Percentiles rank a stretch among this genome's conserved stretches.
Evolutionary conservation across 2,888 invertebrate species (phyloP).

Genomic region (Agonopterix subpropinquella): DNA sequence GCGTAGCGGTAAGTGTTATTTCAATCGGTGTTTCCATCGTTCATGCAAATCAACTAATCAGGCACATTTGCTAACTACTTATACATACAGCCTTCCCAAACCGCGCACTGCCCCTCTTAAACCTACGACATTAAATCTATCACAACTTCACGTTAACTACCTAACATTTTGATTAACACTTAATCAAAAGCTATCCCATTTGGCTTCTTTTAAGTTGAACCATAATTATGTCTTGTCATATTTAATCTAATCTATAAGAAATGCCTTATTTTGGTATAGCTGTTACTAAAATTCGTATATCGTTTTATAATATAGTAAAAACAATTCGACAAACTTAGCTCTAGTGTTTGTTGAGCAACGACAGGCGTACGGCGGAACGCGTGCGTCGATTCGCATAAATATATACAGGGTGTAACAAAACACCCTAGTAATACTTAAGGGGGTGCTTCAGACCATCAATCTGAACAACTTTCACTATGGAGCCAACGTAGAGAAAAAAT

Average conservation of each 20-base stretch:
- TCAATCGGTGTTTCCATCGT: constrained; percentile 1
- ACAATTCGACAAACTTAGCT: constrained; percentile 22
- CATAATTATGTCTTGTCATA: constrained; percentile 67
- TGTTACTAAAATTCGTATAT: constrained; percentile 45
- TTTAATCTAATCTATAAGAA: constrained; percentile 43
- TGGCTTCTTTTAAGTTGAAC: constrained; percentile 77
- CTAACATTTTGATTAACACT: constrained; percentile 10
- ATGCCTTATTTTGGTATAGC: constrained; percentile 68
- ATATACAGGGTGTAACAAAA: no score
- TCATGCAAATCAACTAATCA: constrained; percentile 48
- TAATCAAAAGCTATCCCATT: constrained; percentile 64
- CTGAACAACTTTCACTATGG: no score
- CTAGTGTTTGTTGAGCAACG: constrained; percentile 28
- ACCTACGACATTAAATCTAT: constrained; percentile 4
- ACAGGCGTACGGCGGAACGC: constrained; percentile 7
- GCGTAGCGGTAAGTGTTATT: no score
- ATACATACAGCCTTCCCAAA: constrained; percentile 49
- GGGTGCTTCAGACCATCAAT: no score
- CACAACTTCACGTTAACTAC: not conserved
- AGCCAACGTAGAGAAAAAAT: no score
- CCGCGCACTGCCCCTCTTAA: constrained; percentile 21
- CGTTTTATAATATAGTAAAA: constrained; percentile 19
- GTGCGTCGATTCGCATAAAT: constrained; percentile 18
- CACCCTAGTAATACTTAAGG: no score
- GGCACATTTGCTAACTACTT: constrained; percentile 61